Evolutionary conservation across 2,113 vertebrate species (phyloP).

Genomic region (Heteronetta atricapilla): DNA sequence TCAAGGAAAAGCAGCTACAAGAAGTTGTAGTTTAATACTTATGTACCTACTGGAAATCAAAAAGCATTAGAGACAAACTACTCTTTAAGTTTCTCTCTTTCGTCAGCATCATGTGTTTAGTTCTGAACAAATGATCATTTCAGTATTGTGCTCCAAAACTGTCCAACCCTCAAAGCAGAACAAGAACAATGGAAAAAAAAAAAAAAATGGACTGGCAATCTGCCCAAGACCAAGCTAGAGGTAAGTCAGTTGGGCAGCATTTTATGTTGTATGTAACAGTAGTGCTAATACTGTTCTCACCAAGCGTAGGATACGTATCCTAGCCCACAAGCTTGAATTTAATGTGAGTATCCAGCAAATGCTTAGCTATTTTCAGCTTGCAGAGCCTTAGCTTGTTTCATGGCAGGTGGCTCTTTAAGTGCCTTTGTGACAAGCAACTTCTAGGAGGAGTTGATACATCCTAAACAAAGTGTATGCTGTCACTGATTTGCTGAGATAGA

Average conservation of each 20-base stretch:
- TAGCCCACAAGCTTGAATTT: background rate
- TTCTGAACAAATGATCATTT: background rate
- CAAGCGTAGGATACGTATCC: background rate
- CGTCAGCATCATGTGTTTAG: background rate
- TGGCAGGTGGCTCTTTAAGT: background rate
- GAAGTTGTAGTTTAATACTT: background rate
- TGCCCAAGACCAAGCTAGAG: background rate
- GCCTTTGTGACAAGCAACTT: background rate
- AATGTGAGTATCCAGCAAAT: background rate
- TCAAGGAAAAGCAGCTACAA: background rate
- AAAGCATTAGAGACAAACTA: background rate
- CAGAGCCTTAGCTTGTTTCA: too few relatives aligned
- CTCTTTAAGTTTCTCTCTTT: background rate
- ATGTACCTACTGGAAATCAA: background rate
- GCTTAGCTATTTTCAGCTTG: background rate
- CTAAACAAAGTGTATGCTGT: background rate
- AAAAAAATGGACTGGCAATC: accelerated
- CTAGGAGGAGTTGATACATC: background rate
- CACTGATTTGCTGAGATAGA: background rate
- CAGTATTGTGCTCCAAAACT: background rate
- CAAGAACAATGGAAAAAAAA: too few relatives aligned
- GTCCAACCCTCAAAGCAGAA: background rate
- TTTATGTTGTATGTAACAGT: background rate
- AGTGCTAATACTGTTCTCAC: background rate
- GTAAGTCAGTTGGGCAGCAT: too few relatives aligned